Conservation (phyloP, 2,888 invertebrate species). For the Nomada hirtipes region DNA sequence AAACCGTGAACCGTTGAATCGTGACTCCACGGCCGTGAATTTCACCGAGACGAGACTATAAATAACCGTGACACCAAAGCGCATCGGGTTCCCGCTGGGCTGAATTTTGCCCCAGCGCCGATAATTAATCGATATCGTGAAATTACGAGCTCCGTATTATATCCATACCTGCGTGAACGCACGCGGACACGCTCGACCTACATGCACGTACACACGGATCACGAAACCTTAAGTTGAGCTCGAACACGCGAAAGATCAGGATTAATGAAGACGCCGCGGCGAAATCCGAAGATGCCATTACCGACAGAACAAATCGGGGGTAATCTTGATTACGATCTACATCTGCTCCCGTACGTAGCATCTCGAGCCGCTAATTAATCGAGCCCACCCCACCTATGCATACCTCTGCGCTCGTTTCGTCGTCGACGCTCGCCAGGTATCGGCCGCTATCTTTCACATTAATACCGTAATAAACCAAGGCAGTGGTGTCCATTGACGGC, state of each 20-base stretch:
- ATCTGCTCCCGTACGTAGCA: conserved; percentile 59
- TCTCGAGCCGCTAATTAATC: conserved; percentile 64
- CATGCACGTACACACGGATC: too few relatives aligned
- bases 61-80: conserved; percentile 43
- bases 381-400: neutral
- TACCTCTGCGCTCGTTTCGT: too few relatives aligned
- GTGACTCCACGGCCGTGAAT: conserved; percentile 39
- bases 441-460: conserved; percentile 56
- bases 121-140: conserved; percentile 55
- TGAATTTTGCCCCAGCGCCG: conserved; percentile 36
- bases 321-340: conserved; percentile 61
- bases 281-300: conserved; percentile 65
- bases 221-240: neutral
- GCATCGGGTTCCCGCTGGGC: conserved; percentile 34
- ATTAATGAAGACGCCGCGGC: conserved; percentile 57
- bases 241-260: conserved; percentile 37
- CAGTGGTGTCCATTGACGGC: conserved; percentile 36
- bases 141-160: conserved; percentile 44
- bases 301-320: conserved; percentile 61
- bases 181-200: too few relatives aligned
- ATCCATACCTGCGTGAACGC: neutral
- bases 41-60: conserved; percentile 36
- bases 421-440: conserved; percentile 1
- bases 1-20: neutral
- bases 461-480: conserved; percentile 63